These are phyloP conservation scores for Drosophila neoperkinsi DNA, from an alignment of 2,888 invertebrate species.

Conservation along the genomic window DNA sequence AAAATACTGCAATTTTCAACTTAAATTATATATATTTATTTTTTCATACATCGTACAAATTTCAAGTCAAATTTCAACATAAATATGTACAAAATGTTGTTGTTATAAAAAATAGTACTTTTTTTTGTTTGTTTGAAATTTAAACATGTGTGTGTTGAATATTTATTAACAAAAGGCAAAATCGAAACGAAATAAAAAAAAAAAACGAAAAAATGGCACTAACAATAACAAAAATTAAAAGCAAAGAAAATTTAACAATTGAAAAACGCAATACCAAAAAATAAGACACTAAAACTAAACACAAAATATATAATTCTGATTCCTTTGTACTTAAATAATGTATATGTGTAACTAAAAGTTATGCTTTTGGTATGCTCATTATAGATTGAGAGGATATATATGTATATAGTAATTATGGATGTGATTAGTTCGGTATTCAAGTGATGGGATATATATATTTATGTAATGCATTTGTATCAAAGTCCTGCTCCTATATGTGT, in stretches of 20 bases:
- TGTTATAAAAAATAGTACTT: constrained; percentile 3
- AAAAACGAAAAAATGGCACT: constrained; percentile 67
- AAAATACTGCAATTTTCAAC: constrained; percentile 70
- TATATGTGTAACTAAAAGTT: constrained; percentile 42
- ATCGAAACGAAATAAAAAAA: constrained; percentile 26
- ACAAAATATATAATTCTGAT: constrained; percentile 23
- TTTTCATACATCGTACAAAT: constrained; percentile 20
- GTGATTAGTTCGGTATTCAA: constrained; percentile 26
- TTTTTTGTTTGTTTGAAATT: constrained; percentile 8
- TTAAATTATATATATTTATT: constrained; percentile 38
- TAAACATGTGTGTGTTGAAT: constrained; percentile 12
- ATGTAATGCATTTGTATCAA: constrained; percentile 35
- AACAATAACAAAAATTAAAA: constrained; percentile 25
- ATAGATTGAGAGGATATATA: constrained; percentile 29
- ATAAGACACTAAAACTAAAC: constrained; percentile 24
- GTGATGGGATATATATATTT: constrained; percentile 34
- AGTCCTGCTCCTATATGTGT: constrained; percentile 47
- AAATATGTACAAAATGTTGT: constrained; percentile 63
- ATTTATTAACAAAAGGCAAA: constrained; percentile 40
- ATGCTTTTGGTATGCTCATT: constrained; percentile 72
- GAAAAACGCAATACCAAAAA: constrained; percentile 29
- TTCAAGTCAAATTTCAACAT: constrained; percentile 33
- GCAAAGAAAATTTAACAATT: constrained; percentile 8
- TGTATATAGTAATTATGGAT: constrained; percentile 33
- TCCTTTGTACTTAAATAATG: constrained; percentile 37